Conservation (phyloP, 2,888 invertebrate species). For the Drosophila subsilvestris region DNA sequence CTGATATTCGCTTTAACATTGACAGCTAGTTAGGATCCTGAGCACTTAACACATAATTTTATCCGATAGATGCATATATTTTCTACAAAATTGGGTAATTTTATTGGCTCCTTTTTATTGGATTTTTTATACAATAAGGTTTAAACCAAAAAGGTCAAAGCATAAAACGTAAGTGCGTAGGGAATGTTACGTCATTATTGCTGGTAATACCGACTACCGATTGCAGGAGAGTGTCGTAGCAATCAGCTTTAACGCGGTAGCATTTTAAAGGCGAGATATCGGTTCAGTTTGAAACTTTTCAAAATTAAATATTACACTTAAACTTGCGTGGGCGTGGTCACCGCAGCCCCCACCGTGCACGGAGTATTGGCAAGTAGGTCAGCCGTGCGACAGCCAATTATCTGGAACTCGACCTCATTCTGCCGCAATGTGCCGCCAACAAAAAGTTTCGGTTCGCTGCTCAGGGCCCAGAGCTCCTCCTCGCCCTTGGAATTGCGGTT, state of each 20-base stretch:
- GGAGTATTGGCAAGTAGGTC: slow-evolving; percentile 75
- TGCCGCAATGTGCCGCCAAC: slow-evolving; percentile 60
- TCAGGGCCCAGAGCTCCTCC: slow-evolving; percentile 89
- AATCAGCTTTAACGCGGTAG: slow-evolving; percentile 18
- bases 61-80: not conserved
- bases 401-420: slow-evolving; percentile 88
- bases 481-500: slow-evolving; percentile 86
- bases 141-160: too few species aligned
- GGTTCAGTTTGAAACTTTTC: slow-evolving; percentile 15
- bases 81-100: too few species aligned
- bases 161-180: too few species aligned
- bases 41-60: not conserved
- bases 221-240: slow-evolving; percentile 14
- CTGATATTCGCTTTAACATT: too few species aligned
- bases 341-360: slow-evolving; percentile 71
- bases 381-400: slow-evolving; percentile 85
- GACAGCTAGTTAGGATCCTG: too few species aligned
- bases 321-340: not conserved
- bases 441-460: slow-evolving; percentile 78
- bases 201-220: too few species aligned
- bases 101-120: too few species aligned
- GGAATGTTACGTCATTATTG: too few species aligned
- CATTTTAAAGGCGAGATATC: slow-evolving; percentile 19
- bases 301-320: not conserved
- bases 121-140: too few species aligned